phyloP scores from a whole-genome alignment of 37 sponge, comb jelly and placozoan species.

The Haliclona indistincta region DNA sequence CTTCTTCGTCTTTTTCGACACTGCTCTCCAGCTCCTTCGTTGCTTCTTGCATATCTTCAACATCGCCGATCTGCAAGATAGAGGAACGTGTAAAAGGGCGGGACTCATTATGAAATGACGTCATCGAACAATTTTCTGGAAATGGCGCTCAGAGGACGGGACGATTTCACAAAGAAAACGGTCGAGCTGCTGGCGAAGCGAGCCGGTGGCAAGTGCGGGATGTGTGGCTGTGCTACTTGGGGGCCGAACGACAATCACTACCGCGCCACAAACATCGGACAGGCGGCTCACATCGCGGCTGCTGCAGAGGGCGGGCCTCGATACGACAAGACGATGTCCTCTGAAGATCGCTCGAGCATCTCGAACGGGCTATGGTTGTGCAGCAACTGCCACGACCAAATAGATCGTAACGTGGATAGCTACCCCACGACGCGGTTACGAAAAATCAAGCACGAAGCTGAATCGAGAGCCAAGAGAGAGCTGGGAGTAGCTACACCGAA shows the following conservation, averaged over 20 bases:
- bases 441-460: slow-evolving; percentile 46
- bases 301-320: slow-evolving; percentile 73
- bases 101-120: too few relatives aligned
- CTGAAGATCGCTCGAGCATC: slow-evolving; percentile 47
- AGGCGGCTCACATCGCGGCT: slow-evolving; percentile 75
- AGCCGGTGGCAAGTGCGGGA: slow-evolving; percentile 63
- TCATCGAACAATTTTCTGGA: too few relatives aligned
- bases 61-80: too few relatives aligned
- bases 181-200: slow-evolving; percentile 39
- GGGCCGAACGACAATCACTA: slow-evolving; percentile 54
- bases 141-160: too few relatives aligned
- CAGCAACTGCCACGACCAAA: slow-evolving; percentile 58
- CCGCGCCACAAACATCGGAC: slow-evolving; percentile 50
- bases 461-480: slow-evolving; percentile 46
- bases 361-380: slow-evolving; percentile 75
- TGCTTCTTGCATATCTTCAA: too few relatives aligned
- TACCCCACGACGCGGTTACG: slow-evolving; percentile 25
- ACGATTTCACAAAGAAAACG: slow-evolving; percentile 51
- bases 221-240: slow-evolving; percentile 53
- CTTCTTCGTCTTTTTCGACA: too few relatives aligned
- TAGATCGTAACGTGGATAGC: slow-evolving; percentile 45
- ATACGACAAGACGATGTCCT: slow-evolving; percentile 54
- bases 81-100: too few relatives aligned
- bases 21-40: too few relatives aligned
- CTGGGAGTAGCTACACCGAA: slow-evolving; percentile 38